Base-by-base conservation (phyloP, 2,888 invertebrate genomes). In the Drosophila emarginata region DNA sequence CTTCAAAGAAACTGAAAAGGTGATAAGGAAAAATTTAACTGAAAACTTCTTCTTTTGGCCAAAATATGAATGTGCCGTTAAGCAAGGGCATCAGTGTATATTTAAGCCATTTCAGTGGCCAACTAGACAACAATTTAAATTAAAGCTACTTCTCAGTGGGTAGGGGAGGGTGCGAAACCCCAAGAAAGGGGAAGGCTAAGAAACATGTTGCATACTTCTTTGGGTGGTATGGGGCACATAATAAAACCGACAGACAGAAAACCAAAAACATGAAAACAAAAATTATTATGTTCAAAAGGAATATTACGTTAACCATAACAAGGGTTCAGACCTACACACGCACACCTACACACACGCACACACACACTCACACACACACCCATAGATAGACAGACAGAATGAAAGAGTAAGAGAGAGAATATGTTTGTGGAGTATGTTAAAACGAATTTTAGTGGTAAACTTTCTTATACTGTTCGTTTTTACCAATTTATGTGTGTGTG, bases 241-340 rank as follows among this genome's bases (percentile, higher is more conserved):
- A 61, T 64, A 52, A 54, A 50, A 26, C 37, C 26, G 26, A 23
- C 50, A 67, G 21, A 32, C 52, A 9, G 51, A 65, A 45, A 36
- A 15, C 26, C 32, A 12, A 12, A n/a, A 15, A 14, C 11, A 18
- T 21, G 50, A 52, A 15, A 23, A 52, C 23, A 39, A 36, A n/a
- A 60, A 64, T 59, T 58, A 67, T 67, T 50, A 58, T 64, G 69
- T 84, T 84, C 70, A 73, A 73, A 73, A 79, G 79, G 81, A 85
- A 84, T 76, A 85, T 79, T 77, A 69, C 74, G 72, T 81, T 79
- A 75, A 77, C 68, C 69, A 64, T 79, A 79, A 76, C 83, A 74
- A 65, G 86, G 12, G 32, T 18, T 12, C 40, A 60, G 18, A 39
- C 12, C 36, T 21, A 37, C 23, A 53, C 18, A 36, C 51, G n/a